Conservation (phyloP, 2,888 invertebrate genomes). For the Eumacrocentrus americanus region DNA sequence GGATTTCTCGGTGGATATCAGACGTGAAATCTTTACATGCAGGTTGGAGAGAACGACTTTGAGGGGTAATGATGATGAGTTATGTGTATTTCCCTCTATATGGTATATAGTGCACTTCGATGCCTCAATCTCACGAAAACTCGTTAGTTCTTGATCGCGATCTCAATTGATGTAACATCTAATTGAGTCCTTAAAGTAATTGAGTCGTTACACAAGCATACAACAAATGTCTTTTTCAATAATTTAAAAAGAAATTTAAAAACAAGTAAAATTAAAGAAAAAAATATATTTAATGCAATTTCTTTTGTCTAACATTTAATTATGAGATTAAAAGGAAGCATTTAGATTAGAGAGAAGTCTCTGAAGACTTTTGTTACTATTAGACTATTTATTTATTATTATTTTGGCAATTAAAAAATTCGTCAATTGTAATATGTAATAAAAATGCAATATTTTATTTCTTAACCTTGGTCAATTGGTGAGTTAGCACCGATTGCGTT, state of each 20-base stretch:
- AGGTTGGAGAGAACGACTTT: neutral
- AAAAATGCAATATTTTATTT: too few relatives aligned
- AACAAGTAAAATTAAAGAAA: too few relatives aligned
- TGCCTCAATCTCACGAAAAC: neutral
- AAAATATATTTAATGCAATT: too few relatives aligned
- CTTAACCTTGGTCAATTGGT: conserved; percentile 5
- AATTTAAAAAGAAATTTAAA: neutral
- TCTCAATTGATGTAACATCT: neutral
- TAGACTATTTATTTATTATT: too few relatives aligned
- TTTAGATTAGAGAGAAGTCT: too few relatives aligned
- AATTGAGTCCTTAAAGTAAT: neutral
- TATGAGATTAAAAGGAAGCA: too few relatives aligned
- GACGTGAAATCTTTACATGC: conserved; percentile 11
- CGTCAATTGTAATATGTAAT: too few relatives aligned
- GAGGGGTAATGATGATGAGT: conserved; percentile 17
- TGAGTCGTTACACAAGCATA: neutral
- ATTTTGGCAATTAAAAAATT: too few relatives aligned
- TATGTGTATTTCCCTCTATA: neutral
- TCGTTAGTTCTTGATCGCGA: neutral
- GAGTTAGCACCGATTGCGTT: conserved; percentile 4
- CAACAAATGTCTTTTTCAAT: neutral
- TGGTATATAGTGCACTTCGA: neutral
- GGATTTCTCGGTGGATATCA: conserved; percentile 47
- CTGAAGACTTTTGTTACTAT: too few relatives aligned
- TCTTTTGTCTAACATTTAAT: too few relatives aligned